Evolutionary conservation across 2,797 vertebrate species (phyloP).

Genomic region (Alcedo atthis): DNA sequence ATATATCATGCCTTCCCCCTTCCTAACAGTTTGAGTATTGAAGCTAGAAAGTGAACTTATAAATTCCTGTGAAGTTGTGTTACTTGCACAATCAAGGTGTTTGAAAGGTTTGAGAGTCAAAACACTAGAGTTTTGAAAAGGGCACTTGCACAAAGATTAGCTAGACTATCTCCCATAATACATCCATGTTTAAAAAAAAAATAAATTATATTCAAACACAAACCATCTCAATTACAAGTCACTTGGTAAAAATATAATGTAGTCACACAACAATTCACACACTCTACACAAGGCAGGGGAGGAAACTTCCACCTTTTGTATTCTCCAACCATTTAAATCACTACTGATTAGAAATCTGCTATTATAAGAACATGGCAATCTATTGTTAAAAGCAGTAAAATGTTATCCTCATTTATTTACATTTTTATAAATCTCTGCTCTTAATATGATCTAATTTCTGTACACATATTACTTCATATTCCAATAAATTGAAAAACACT

Average conservation of each 20-base stretch:
- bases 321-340: background rate
- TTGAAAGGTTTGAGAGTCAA: background rate
- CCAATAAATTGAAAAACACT: slow-evolving; percentile 43
- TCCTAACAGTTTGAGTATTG: background rate
- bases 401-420: background rate
- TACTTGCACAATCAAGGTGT: background rate
- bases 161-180: background rate
- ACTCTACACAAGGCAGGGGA: background rate
- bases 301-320: background rate
- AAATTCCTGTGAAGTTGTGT: background rate
- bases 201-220: background rate
- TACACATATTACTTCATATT: slow-evolving; percentile 32
- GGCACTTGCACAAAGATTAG: background rate
- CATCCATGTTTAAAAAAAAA: background rate
- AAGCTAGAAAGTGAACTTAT: background rate
- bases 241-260: background rate
- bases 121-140: background rate
- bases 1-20: background rate
- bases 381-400: slow-evolving; percentile 27
- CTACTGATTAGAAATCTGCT: background rate
- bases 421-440: slow-evolving; percentile 22
- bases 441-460: slow-evolving; percentile 28
- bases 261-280: background rate
- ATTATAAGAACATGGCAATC: background rate
- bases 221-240: background rate